Conservation (phyloP, 2,888 invertebrate species). For the Eilema griseolum region DNA sequence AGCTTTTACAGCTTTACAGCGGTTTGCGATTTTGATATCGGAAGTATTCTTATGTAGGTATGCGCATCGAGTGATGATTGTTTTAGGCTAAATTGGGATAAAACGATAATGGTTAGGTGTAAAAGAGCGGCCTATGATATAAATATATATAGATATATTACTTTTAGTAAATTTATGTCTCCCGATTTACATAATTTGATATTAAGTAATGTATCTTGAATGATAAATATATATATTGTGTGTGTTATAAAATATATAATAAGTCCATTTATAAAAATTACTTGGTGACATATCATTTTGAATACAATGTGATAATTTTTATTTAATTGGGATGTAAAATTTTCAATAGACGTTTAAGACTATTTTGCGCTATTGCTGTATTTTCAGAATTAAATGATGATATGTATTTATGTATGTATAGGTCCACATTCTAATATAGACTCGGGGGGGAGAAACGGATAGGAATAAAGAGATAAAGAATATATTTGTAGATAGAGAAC, state of each 20-base stretch:
- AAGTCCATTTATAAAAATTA: conserved; percentile 57
- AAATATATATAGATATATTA: conserved; percentile 28
- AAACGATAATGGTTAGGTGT: conserved; percentile 25
- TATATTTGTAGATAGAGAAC: conserved; percentile 32
- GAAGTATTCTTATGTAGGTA: conserved; percentile 17
- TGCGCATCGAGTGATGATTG: conserved; percentile 19
- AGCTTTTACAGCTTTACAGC: conserved; percentile 23
- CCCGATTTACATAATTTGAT: conserved; percentile 58
- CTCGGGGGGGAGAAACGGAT: conserved; percentile 28
- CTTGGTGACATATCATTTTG: conserved; percentile 80
- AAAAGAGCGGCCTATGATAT: conserved; percentile 45
- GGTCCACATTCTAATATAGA: conserved; percentile 26
- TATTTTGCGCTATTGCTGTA: conserved; percentile 37
- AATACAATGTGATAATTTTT: conserved; percentile 62
- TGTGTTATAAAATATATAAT: conserved; percentile 32
- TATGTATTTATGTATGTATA: conserved; percentile 16
- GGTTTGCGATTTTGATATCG: conserved; percentile 28
- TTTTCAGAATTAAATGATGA: conserved; percentile 30
- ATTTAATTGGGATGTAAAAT: conserved; percentile 57
- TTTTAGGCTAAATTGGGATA: conserved; percentile 26
- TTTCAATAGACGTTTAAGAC: conserved; percentile 18
- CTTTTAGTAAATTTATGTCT: conserved; percentile 58
- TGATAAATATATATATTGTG: conserved; percentile 33
- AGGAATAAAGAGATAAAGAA: conserved; percentile 35
- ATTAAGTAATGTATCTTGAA: conserved; percentile 48